Percentiles rank a stretch among this genome's conserved stretches.
phyloP scores from a whole-genome alignment of 1,140 invertebrate species.

The Capitella teleta region DNA sequence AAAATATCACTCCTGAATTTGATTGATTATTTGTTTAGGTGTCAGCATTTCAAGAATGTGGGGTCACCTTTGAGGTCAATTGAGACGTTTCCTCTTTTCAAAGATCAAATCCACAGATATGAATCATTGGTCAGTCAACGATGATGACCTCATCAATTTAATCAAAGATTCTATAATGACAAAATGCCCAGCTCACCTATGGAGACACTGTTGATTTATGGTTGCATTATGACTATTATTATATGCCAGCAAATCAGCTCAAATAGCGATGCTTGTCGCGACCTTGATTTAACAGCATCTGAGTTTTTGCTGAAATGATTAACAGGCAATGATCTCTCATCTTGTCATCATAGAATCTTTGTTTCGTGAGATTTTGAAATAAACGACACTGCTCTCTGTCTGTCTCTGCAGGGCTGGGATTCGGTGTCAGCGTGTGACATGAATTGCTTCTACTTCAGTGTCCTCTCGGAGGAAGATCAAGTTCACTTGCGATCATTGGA shows the following conservation, averaged over 20 bases:
- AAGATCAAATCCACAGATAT: slow-evolving; percentile 40
- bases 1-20: neutral
- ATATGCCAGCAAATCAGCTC: neutral
- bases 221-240: neutral
- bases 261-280: neutral
- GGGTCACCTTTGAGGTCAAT: slow-evolving; percentile 44
- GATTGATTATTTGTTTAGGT: slow-evolving; percentile 18
- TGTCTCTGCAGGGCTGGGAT: slow-evolving; percentile 41
- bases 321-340: too few species aligned
- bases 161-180: slow-evolving; percentile 7
- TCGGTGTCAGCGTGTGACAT: slow-evolving; percentile 32
- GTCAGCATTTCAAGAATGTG: slow-evolving; percentile 43
- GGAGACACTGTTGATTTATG: neutral
- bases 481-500: slow-evolving; percentile 39
- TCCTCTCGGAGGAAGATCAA: slow-evolving; percentile 33
- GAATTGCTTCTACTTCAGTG: slow-evolving; percentile 38
- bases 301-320: too few species aligned
- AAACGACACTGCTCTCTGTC: neutral
- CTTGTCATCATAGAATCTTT: too few species aligned
- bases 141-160: neutral
- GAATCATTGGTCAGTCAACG: slow-evolving; percentile 27
- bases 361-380: too few species aligned
- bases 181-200: neutral
- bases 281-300: neutral
- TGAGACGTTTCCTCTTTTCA: slow-evolving; percentile 29